Conservation (phyloP, 2,797 vertebrate species). For the Hyperoplus immaculatus region DNA sequence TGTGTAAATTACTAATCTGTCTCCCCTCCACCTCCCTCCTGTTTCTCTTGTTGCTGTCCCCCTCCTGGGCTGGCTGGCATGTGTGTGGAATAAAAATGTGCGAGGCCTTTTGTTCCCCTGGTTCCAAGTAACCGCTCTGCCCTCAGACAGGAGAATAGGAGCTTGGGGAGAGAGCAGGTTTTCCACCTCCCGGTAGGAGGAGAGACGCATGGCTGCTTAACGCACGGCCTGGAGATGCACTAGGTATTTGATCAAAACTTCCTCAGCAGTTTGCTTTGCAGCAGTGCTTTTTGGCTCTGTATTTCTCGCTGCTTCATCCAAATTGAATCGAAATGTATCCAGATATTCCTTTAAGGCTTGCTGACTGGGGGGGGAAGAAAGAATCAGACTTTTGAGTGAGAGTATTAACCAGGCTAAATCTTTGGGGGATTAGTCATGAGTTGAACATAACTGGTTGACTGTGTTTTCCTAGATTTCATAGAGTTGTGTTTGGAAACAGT, state of each 20-base stretch:
- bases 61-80: conserved; percentile 64
- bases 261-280: conserved; percentile 1
- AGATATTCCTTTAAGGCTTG: not conserved
- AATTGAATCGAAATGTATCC: not conserved
- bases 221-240: conserved; percentile 27
- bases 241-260: conserved; percentile 43
- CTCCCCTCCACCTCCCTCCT: conserved; percentile 29
- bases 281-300: not conserved
- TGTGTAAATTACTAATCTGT: conserved; percentile 56
- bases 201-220: conserved; percentile 42
- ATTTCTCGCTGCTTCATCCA: not conserved
- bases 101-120: conserved; percentile 73
- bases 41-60: conserved; percentile 61
- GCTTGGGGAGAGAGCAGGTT: conserved; percentile 35
- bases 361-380: not conserved
- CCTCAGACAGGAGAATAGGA: conserved; percentile 49
- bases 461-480: conserved; percentile 4
- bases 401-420: conserved; percentile 41
- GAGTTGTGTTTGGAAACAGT: not conserved
- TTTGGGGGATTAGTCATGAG: conserved; percentile 32
- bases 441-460: not conserved
- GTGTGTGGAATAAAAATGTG: conserved; percentile 84
- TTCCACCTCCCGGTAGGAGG: conserved; percentile 27
- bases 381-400: conserved; percentile 15
- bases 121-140: conserved; percentile 47